Percentiles rank a stretch among this genome's conserved stretches.
phyloP scores from a whole-genome alignment of 2,888 invertebrate genomes.

The Acanthosepion pharaonis region DNA sequence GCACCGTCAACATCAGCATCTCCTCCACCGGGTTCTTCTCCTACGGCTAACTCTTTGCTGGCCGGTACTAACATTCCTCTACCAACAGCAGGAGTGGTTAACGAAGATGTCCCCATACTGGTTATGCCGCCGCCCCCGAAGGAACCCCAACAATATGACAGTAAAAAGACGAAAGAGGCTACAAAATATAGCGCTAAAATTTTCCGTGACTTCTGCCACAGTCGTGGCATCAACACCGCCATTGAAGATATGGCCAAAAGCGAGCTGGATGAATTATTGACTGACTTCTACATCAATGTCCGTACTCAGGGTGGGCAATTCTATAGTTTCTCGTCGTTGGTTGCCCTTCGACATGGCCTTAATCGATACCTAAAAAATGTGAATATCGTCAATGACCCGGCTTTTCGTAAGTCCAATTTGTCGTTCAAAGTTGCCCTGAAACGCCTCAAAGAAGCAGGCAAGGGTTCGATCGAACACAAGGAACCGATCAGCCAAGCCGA shows the following conservation, averaged over 20 bases:
- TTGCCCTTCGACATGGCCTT: conserved; percentile 42
- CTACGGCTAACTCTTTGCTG: conserved; percentile 43
- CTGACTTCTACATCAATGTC: conserved; percentile 45
- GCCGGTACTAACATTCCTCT: conserved; percentile 44
- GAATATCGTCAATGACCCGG: conserved; percentile 48
- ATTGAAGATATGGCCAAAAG: conserved; percentile 44
- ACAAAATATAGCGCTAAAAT: conserved; percentile 47
- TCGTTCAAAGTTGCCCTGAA: conserved; percentile 47
- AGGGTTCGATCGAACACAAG: conserved; percentile 47
- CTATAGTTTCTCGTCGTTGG: conserved; percentile 38
- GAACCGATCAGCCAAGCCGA: conserved; percentile 46
- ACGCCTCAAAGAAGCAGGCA: conserved; percentile 43
- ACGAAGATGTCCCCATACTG: conserved; percentile 44
- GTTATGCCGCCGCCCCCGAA: conserved; percentile 44
- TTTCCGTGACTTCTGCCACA: conserved; percentile 46
- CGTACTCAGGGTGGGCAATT: conserved; percentile 44
- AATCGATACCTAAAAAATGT: conserved; percentile 46
- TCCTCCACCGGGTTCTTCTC: conserved; percentile 34
- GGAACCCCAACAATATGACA: conserved; percentile 44
- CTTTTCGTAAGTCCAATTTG: conserved; percentile 42
- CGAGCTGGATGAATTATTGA: conserved; percentile 39
- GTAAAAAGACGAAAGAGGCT: conserved; percentile 45
- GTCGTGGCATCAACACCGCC: conserved; percentile 43
- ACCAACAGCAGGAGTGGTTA: conserved; percentile 39
- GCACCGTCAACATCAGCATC: conserved; percentile 38